A percentile compares a stretch with the other conserved stretches of the same genome.
phyloP scores from a whole-genome alignment of 2,797 vertebrate genomes.

The Jordanella pulchra region DNA sequence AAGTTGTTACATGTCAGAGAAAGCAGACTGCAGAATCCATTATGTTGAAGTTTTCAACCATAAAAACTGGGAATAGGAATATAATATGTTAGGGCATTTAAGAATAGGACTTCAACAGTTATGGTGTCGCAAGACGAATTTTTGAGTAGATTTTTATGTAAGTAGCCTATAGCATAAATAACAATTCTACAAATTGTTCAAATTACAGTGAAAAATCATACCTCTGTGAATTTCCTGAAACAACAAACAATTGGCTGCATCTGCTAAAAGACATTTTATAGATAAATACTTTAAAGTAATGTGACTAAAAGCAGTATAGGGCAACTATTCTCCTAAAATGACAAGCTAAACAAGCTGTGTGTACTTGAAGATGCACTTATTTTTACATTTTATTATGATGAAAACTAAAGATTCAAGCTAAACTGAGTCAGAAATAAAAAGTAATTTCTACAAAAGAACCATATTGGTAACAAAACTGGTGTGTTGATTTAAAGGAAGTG shows the following conservation, averaged over 20 bases:
- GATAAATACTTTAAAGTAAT: slow-evolving; percentile 12
- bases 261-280: slow-evolving; percentile 20
- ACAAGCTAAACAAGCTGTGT: not conserved
- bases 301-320: not conserved
- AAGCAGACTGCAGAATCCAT: slow-evolving; percentile 35
- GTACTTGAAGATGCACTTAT: not conserved
- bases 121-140: too few species aligned
- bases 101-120: not conserved
- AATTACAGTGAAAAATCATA: not conserved
- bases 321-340: not conserved
- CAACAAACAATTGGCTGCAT: slow-evolving; percentile 24
- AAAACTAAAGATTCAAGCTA: not conserved
- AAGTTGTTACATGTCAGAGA: slow-evolving; percentile 48
- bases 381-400: not conserved
- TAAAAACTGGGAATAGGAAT: not conserved
- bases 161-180: slow-evolving; percentile 14
- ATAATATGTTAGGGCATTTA: not conserved
- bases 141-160: too few species aligned
- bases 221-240: slow-evolving; percentile 18
- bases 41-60: slow-evolving; percentile 10
- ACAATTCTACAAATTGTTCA: slow-evolving; percentile 15
- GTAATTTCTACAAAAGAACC: not conserved
- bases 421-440: not conserved
- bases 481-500: not conserved
- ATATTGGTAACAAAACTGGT: not conserved